These are phyloP conservation scores for Heliconius erato DNA, from an alignment of 2,888 invertebrate species.

Conservation along the genomic window DNA sequence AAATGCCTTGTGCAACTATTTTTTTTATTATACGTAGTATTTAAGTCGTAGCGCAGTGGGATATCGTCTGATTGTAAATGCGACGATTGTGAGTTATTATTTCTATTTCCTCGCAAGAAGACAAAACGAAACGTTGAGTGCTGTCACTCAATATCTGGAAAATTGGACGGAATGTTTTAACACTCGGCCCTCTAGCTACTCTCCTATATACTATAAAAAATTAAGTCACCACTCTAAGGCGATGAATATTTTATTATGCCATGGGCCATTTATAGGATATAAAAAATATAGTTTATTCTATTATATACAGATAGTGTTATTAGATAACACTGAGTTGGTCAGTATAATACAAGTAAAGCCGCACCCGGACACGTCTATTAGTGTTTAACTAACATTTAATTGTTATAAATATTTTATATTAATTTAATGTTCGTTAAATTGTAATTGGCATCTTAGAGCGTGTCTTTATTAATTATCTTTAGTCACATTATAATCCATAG, in stretches of 20 bases:
- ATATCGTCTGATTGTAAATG: not conserved
- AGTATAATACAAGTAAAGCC: conserved; percentile 33
- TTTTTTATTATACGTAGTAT: conserved; percentile 10
- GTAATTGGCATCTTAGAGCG: not conserved
- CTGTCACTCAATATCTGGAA: not conserved
- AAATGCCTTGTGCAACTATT: not conserved
- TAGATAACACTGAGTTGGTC: conserved; percentile 36
- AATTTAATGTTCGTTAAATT: not conserved
- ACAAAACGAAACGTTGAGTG: not conserved
- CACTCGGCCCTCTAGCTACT: not conserved
- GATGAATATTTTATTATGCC: conserved; percentile 36
- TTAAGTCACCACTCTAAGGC: conserved; percentile 17
- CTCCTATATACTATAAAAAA: not conserved
- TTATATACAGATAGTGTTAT: conserved; percentile 40
- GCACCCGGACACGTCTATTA: not conserved
- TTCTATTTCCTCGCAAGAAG: not conserved
- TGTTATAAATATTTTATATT: not conserved
- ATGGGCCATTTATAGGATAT: conserved; percentile 41
- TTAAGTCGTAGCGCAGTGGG: not conserved
- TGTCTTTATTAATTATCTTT: conserved; percentile 15
- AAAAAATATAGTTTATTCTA: conserved; percentile 41
- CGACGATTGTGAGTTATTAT: not conserved
- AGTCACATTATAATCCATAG: conserved; percentile 14
- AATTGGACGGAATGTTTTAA: too few species aligned
- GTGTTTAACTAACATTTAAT: not conserved